These are phyloP conservation scores for Zeugodacus cucurbitae DNA, from an alignment of 1,140 invertebrate genomes.

Conservation along the genomic window DNA sequence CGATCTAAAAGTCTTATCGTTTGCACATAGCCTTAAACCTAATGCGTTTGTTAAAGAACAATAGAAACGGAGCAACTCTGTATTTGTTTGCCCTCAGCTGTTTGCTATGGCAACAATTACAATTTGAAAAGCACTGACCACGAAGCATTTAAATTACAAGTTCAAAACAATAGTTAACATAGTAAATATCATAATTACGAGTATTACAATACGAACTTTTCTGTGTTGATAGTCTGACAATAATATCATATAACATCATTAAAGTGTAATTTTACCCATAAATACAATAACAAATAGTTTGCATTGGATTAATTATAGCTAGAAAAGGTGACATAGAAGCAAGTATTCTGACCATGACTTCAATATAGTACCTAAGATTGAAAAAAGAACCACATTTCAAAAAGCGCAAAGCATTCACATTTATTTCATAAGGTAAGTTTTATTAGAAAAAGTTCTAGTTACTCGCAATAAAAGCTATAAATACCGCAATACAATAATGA, in stretches of 20 bases:
- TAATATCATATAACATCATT: too few species aligned
- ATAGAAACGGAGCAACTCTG: neutral
- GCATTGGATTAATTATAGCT: too few species aligned
- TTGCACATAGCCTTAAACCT: too few species aligned
- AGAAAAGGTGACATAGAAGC: too few species aligned
- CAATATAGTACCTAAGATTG: too few species aligned
- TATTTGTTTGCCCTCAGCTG: neutral
- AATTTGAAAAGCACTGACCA: neutral
- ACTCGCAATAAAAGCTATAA: slow-evolving; percentile 33
- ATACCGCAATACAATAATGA: slow-evolving; percentile 18
- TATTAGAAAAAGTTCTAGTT: slow-evolving; percentile 2
- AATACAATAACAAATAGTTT: neutral
- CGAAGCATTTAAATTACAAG: neutral
- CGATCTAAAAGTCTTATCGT: too few species aligned
- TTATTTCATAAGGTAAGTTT: slow-evolving; percentile 2
- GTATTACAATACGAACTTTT: neutral
- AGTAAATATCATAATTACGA: neutral
- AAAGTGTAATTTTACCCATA: neutral
- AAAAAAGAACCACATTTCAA: too few species aligned
- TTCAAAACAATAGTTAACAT: neutral
- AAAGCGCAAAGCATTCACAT: too few species aligned
- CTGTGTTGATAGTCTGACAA: too few species aligned
- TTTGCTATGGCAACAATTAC: neutral
- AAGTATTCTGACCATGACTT: too few species aligned
- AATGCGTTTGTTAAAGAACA: neutral